Percentiles rank a stretch among this genome's conserved stretches.
Conservation (phyloP, 2,113 vertebrate species). For the Ochotona curzoniae region DNA sequence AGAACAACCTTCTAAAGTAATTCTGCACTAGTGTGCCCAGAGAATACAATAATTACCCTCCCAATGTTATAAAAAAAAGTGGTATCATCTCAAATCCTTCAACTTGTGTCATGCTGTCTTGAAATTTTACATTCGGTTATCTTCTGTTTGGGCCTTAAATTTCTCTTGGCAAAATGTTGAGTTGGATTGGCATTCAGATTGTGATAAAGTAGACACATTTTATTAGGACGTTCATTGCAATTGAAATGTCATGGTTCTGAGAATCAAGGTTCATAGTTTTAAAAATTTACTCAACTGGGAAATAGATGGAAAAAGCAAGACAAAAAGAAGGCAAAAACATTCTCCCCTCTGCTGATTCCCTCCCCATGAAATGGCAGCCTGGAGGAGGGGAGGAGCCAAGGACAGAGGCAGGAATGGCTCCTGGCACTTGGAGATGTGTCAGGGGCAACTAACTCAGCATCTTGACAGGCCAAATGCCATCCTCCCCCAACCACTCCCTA, state of each 20-base stretch:
- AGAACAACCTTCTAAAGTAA: neutral
- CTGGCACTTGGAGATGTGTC: too few species aligned
- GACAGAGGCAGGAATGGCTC: too few species aligned
- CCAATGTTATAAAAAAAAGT: neutral
- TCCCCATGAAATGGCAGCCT: too few species aligned
- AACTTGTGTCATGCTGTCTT: neutral
- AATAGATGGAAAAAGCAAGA: too few species aligned
- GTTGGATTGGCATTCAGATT: neutral
- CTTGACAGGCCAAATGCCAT: too few species aligned
- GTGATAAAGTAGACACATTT: neutral
- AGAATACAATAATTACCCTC: neutral
- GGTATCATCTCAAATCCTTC: neutral
- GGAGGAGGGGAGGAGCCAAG: too few species aligned
- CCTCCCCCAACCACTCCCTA: neutral
- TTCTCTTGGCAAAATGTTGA: neutral
- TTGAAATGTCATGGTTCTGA: neutral
- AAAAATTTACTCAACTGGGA: too few species aligned
- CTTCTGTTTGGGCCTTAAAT: neutral
- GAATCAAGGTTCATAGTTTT: neutral
- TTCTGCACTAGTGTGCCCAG: neutral
- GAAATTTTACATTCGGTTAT: neutral
- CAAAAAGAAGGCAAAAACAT: too few species aligned
- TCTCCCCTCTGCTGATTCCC: too few species aligned
- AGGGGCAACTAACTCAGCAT: too few species aligned
- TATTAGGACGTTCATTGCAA: neutral